Base-by-base conservation (phyloP, 2,888 invertebrate species). In the Pseudococcus jackbeardsleyi region DNA sequence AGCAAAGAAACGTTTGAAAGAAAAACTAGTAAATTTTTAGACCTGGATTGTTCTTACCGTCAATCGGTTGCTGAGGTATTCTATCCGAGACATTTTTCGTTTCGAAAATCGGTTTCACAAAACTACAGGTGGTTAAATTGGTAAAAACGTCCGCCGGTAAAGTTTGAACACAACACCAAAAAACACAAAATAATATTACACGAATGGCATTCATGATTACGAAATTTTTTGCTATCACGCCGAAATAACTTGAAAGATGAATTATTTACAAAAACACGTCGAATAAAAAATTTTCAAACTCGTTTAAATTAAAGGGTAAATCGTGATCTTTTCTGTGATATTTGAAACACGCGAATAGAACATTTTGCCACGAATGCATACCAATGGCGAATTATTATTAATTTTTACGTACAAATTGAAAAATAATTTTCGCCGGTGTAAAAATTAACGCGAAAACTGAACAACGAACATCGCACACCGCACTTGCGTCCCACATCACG, bases 121-220 rank as follows among this genome's bases (percentile, higher is more conserved):
- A 17, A 46, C 79, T 33, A 82, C 79, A 82, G 46, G 79, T 82
- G 79, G 79, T 82, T n/a, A 82, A 82, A 82, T 82, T 82, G 3
- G 46, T n/a, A 19, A 46, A 42, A 82, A 82, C 79, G 79, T 82
- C 79, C 0, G 79, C 22, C 79, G 79, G 79, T 46, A 82, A 46
- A 82, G 79, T 46, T 82, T 82, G 79, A 19, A 46, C 79, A 82
- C 79, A 82, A 82, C 79, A 82, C 79, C 79, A 82, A 46, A 82
- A 82, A 8, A 82, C 79, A 82, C 79, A 26, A 11, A 46, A 82
- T 46, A n/a, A 82, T 82, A 46, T 46, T 82, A 19, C 9, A 82
- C 19, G 19, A 46, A 82, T 17, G 0, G 79, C 33, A 82, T 82
- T 82, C 79, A 82, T 82, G 79, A 82, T 46, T 82, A 33, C 42